Conservation (phyloP, 2,888 invertebrate species). For the Polyploca ridens region DNA sequence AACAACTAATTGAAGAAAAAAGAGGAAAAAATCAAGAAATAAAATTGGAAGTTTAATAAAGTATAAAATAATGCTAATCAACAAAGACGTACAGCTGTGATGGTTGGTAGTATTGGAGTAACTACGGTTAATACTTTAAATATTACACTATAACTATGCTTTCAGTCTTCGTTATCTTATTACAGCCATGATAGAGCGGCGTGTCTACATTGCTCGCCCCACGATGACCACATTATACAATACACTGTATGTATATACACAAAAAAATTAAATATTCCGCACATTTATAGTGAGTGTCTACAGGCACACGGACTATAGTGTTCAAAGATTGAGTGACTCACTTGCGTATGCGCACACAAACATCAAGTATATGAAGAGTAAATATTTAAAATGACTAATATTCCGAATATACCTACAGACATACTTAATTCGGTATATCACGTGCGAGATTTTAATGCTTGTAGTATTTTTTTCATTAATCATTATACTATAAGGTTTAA, state of each 20-base stretch:
- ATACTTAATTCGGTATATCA: constrained; percentile 9
- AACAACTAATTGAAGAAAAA: constrained; percentile 24
- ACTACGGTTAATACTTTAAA: constrained; percentile 74
- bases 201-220: constrained; percentile 51
- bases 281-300: constrained; percentile 23
- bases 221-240: constrained; percentile 59
- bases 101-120: constrained; percentile 63
- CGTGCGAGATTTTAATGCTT: constrained; percentile 19
- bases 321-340: constrained; percentile 20
- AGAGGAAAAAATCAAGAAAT: constrained; percentile 30
- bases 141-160: constrained; percentile 81
- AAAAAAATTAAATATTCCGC: constrained; percentile 39
- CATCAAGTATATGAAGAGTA: constrained; percentile 22
- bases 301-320: constrained; percentile 15
- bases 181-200: constrained; percentile 71
- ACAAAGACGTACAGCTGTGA: constrained; percentile 63
- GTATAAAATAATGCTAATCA: constrained; percentile 37
- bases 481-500: too few species aligned
- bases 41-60: constrained; percentile 29
- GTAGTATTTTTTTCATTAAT: constrained; percentile 36
- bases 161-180: constrained; percentile 82
- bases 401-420: constrained; percentile 11
- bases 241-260: constrained; percentile 54
- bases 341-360: constrained; percentile 27
- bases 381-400: constrained; percentile 10